Conservation (phyloP, 1,140 invertebrate species). For the Drosophila repleta region DNA sequence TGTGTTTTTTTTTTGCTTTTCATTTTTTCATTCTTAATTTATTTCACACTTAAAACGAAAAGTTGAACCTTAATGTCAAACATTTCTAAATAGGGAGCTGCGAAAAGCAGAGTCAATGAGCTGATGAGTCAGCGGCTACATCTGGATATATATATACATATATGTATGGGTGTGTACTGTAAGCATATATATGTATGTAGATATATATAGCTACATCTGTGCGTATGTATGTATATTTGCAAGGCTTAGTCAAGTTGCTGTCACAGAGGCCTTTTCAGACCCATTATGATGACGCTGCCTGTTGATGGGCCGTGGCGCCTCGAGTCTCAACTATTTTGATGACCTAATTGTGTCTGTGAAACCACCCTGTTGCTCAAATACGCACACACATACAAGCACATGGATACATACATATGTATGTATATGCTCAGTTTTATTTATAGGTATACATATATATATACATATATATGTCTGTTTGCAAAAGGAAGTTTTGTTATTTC, state of each 20-base stretch:
- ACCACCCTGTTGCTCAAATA: conserved; percentile 35
- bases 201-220: background rate
- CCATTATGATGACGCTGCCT: conserved; percentile 34
- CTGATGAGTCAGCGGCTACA: conserved; percentile 25
- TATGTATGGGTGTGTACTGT: background rate
- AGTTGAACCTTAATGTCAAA: too few species aligned
- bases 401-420: background rate
- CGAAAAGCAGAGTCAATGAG: conserved; percentile 5
- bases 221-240: conserved; percentile 8
- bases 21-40: too few species aligned
- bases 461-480: background rate
- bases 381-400: background rate
- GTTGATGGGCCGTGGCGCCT: conserved; percentile 41
- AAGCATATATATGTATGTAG: background rate
- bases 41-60: too few species aligned
- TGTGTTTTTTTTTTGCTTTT: too few species aligned
- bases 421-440: background rate
- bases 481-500: background rate
- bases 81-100: conserved; percentile 5
- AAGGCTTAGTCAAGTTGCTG: conserved; percentile 11
- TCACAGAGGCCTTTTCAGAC: conserved; percentile 9
- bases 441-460: background rate
- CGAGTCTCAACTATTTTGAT: conserved; percentile 40
- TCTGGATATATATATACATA: background rate
- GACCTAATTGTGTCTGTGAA: conserved; percentile 43